Percentiles rank a stretch among this genome's conserved stretches.
These are phyloP conservation scores for Carassius auratus DNA, from an alignment of 2,113 vertebrate species.

Conservation along the genomic window DNA sequence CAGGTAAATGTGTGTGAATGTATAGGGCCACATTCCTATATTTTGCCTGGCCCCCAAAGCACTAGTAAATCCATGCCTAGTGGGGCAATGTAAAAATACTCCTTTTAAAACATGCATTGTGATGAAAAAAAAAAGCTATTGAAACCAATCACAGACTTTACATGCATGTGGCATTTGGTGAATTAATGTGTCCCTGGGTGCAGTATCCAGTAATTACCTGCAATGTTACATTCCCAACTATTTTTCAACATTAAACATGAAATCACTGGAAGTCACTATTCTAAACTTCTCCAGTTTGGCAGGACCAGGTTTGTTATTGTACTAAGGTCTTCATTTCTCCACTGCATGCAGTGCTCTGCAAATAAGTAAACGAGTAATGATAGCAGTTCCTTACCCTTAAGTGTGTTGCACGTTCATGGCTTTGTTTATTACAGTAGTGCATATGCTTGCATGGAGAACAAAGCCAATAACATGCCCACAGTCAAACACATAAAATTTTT, in stretches of 20 bases:
- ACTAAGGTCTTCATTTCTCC: conserved; percentile 36
- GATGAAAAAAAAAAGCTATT: background rate
- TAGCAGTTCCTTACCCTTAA: conserved; percentile 56
- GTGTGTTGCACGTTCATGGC: conserved; percentile 57
- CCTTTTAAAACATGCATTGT: too few species aligned
- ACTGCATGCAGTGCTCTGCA: conserved; percentile 58
- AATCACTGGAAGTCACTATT: background rate
- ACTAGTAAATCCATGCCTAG: too few species aligned
- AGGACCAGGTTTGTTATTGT: background rate
- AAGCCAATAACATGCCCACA: conserved; percentile 61
- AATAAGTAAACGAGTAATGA: conserved; percentile 72
- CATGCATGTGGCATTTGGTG: conserved; percentile 43
- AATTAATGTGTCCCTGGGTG: background rate
- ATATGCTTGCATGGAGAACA: conserved; percentile 54
- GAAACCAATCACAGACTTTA: conserved; percentile 39
- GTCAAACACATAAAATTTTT: conserved; percentile 55
- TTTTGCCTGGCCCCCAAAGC: too few species aligned
- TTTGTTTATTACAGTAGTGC: conserved; percentile 67
- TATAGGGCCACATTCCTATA: too few species aligned
- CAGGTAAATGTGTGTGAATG: too few species aligned
- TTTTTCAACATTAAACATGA: background rate
- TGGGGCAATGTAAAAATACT: too few species aligned
- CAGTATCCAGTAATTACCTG: background rate
- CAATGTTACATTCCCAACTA: background rate
- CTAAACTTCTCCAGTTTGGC: background rate